Evolutionary conservation across 2,113 vertebrate species (phyloP).

Genomic region (Colistium nudipinnis): DNA sequence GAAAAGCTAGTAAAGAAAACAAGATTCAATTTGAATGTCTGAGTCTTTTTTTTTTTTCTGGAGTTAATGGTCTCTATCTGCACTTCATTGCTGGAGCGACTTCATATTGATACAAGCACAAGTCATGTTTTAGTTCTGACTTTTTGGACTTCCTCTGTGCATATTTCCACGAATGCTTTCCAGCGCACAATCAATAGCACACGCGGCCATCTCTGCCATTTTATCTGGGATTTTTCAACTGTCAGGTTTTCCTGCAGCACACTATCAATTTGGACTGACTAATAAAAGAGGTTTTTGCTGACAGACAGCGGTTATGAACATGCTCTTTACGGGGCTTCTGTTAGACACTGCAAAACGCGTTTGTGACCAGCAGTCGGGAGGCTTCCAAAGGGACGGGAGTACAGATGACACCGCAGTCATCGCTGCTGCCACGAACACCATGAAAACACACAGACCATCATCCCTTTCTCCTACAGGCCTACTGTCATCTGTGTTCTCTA

Average conservation of each 20-base stretch:
- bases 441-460: conserved; percentile 43
- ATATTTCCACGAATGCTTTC: neutral
- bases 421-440: conserved; percentile 47
- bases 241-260: conserved; percentile 4
- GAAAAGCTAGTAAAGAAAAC: conserved; percentile 2
- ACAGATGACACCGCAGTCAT: conserved; percentile 65
- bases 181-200: conserved; percentile 4
- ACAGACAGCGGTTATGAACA: conserved; percentile 41
- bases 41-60: neutral
- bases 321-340: conserved; percentile 36
- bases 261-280: conserved; percentile 10
- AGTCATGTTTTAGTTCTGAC: neutral
- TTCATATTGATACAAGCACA: neutral
- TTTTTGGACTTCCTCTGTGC: neutral
- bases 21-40: no score
- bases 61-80: neutral
- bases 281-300: conserved; percentile 30
- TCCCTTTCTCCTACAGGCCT: conserved; percentile 5
- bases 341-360: conserved; percentile 35
- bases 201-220: neutral
- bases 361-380: conserved; percentile 43
- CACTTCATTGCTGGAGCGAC: neutral
- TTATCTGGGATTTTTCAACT: conserved; percentile 15
- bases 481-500: conserved; percentile 28
- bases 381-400: conserved; percentile 5